Percentiles rank a stretch among this genome's conserved stretches.
phyloP scores from a whole-genome alignment of 2,797 vertebrate species.

The Bufotes viridis region DNA sequence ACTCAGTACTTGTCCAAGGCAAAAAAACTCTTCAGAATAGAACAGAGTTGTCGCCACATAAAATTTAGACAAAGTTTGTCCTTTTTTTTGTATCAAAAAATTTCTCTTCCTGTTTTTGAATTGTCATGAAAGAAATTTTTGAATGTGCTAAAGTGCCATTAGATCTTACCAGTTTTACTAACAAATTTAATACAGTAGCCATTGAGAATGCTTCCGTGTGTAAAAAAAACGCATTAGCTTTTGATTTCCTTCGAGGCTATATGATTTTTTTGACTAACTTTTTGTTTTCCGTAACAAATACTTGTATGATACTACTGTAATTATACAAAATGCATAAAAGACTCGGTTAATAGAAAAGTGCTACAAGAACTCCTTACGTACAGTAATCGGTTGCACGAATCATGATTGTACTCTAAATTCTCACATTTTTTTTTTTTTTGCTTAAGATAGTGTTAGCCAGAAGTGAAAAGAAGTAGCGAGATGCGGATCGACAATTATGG shows the following conservation, averaged over 20 bases:
- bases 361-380: conserved; percentile 50
- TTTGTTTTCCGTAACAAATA: conserved; percentile 53
- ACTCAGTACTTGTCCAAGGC: background rate
- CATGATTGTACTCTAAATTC: conserved; percentile 42
- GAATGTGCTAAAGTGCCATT: background rate
- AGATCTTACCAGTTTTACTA: background rate
- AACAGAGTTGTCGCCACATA: background rate
- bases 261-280: background rate
- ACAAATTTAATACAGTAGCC: background rate
- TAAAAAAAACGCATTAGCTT: conserved; percentile 35
- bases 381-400: conserved; percentile 39
- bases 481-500: conserved; percentile 66
- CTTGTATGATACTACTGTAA: conserved; percentile 38
- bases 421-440: conserved; percentile 5
- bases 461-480: conserved; percentile 59
- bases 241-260: conserved; percentile 18
- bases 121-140: background rate
- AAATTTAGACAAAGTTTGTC: background rate
- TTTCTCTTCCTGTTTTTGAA: background rate
- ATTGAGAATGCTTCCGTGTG: background rate
- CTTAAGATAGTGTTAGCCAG: conserved; percentile 28
- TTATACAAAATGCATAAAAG: conserved; percentile 62
- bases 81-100: conserved; percentile 2
- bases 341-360: conserved; percentile 59
- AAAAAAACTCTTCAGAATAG: background rate